These are phyloP conservation scores for Clarias gariepinus DNA, from an alignment of 2,113 vertebrate species.

Conservation along the genomic window DNA sequence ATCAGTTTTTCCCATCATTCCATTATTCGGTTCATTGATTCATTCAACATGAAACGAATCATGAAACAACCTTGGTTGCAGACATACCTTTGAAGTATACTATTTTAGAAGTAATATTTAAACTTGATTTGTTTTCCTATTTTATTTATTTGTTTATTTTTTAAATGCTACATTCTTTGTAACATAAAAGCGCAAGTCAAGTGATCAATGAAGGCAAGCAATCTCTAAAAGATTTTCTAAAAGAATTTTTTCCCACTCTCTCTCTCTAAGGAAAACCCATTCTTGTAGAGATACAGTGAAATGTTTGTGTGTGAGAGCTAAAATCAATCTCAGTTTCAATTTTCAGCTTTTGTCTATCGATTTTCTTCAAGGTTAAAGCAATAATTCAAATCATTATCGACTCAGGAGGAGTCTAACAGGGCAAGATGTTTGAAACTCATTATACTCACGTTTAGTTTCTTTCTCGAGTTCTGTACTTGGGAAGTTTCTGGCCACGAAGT, in stretches of 20 bases:
- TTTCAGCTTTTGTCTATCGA: slow-evolving; percentile 24
- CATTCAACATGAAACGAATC: not conserved
- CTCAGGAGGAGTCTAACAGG: not conserved
- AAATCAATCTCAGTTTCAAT: slow-evolving; percentile 14
- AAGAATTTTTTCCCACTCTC: not conserved
- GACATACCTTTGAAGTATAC: not conserved
- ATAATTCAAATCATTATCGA: slow-evolving; percentile 27
- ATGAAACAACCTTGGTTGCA: not conserved
- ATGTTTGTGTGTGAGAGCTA: not conserved
- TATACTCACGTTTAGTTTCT: not conserved
- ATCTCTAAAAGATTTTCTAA: not conserved
- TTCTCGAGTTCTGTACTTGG: not conserved
- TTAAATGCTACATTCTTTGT: not conserved
- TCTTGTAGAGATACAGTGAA: not conserved
- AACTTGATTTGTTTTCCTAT: not conserved
- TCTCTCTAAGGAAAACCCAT: not conserved
- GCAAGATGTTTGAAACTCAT: slow-evolving; percentile 20
- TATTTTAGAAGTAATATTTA: not conserved
- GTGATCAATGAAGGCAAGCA: not conserved
- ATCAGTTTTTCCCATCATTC: not conserved
- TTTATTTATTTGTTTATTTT: too few relatives aligned
- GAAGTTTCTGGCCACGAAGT: not conserved
- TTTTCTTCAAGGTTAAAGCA: slow-evolving; percentile 28
- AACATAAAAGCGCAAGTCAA: not conserved
- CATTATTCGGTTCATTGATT: too few relatives aligned